phyloP scores from a whole-genome alignment of 2,797 vertebrate genomes.

The Mormyrops boulengeri region DNA sequence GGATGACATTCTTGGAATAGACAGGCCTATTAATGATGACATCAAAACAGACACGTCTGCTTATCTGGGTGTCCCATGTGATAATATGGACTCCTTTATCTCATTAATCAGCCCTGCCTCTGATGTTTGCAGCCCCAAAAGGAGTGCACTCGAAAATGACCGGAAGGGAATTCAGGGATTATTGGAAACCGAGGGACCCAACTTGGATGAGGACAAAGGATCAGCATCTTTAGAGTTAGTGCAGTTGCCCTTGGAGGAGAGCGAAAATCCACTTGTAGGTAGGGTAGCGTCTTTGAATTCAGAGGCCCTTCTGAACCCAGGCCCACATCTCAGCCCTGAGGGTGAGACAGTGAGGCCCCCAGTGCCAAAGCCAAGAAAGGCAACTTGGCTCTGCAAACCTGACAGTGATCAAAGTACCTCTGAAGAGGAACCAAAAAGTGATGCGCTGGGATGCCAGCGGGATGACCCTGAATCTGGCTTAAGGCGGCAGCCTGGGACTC shows the following conservation, averaged over 20 bases:
- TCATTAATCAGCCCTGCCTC: neutral
- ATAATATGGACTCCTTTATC: neutral
- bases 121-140: neutral
- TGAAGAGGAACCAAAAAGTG: neutral
- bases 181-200: neutral
- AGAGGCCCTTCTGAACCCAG: constrained; percentile 24
- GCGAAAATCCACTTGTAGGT: neutral
- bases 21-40: neutral
- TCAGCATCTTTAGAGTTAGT: neutral
- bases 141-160: neutral
- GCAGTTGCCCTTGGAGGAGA: neutral
- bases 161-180: neutral
- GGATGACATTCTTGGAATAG: neutral
- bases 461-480: neutral
- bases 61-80: neutral
- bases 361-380: constrained; percentile 29
- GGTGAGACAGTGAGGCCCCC: neutral
- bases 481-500: neutral
- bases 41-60: neutral
- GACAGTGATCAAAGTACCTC: neutral
- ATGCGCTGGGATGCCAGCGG: neutral
- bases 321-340: constrained; percentile 40
- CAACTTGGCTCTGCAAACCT: neutral
- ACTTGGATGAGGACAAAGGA: neutral
- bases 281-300: neutral